Percentiles rank a stretch among this genome's conserved stretches.
phyloP scores from a whole-genome alignment of 2,797 vertebrate species.

The Taeniopygia guttata region DNA sequence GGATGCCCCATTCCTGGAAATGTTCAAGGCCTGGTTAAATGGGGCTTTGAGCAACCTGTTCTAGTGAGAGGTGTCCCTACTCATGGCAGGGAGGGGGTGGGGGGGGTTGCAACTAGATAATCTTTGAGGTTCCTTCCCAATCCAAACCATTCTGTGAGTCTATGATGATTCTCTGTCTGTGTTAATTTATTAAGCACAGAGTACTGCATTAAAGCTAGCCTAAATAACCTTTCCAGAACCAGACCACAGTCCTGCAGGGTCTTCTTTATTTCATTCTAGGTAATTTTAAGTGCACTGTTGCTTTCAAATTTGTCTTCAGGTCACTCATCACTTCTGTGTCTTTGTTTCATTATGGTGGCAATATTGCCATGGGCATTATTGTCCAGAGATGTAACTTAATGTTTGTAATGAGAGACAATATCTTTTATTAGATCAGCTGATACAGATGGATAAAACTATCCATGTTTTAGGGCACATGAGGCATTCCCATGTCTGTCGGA shows the following conservation, averaged over 20 bases:
- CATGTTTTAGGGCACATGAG: neutral
- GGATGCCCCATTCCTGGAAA: neutral
- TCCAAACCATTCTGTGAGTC: neutral
- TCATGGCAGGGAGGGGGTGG: fast-evolving
- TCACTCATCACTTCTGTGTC: neutral
- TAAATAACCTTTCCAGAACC: neutral
- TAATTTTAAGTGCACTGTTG: neutral
- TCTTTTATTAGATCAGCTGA: neutral
- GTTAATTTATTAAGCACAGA: neutral
- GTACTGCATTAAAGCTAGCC: neutral
- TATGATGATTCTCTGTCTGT: neutral
- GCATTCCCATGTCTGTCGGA: neutral
- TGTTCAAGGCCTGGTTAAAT: neutral
- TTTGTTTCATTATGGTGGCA: neutral
- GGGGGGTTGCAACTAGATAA: neutral
- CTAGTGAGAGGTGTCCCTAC: neutral
- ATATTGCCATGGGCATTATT: neutral
- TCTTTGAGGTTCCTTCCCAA: neutral
- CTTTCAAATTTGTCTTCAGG: neutral
- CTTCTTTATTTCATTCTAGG: neutral
- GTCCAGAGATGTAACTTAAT: neutral
- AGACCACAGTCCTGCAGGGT: neutral
- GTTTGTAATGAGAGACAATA: neutral
- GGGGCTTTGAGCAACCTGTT: neutral
- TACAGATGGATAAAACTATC: neutral